phyloP scores from a whole-genome alignment of 2,113 vertebrate species.

The Ochotona princeps region DNA sequence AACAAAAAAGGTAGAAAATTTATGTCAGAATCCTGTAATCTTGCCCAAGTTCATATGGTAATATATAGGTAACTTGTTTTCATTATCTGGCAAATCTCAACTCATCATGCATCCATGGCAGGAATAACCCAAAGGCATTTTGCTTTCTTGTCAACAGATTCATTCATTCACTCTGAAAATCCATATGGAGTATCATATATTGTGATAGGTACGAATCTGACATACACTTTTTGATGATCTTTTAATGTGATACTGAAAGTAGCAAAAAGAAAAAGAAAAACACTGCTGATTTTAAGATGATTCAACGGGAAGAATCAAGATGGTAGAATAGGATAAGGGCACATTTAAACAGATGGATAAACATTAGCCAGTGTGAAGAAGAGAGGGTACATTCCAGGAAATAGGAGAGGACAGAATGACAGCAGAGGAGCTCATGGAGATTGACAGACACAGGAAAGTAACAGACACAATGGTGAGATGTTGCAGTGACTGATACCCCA shows the following conservation, averaged over 20 bases:
- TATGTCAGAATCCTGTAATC: neutral
- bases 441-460: no score
- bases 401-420: no score
- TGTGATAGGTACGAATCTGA: neutral
- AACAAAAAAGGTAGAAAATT: neutral
- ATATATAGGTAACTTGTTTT: neutral
- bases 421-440: no score
- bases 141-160: neutral
- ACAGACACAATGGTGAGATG: no score
- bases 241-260: neutral
- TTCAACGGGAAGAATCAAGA: no score
- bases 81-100: neutral
- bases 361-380: no score
- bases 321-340: no score
- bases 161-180: neutral
- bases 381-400: no score
- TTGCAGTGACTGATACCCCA: no score
- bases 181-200: neutral
- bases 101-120: neutral
- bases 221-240: neutral
- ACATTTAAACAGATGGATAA: no score
- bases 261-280: conserved; percentile 23
- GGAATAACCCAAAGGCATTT: neutral
- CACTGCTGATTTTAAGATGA: neutral
- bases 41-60: neutral